phyloP scores from a whole-genome alignment of 2,113 vertebrate genomes.

The Pelecanoides urinatrix region DNA sequence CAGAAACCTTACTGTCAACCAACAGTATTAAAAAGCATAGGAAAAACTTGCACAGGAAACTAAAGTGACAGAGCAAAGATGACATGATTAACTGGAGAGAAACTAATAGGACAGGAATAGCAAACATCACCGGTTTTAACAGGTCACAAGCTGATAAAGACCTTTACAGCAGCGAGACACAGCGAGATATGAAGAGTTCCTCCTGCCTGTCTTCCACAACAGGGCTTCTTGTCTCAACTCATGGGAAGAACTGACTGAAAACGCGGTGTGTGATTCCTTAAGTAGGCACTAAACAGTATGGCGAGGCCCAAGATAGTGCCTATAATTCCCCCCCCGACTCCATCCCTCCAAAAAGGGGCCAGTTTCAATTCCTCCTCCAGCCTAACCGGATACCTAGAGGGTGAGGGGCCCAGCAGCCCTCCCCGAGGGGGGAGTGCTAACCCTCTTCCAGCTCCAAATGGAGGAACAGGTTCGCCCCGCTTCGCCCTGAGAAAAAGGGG shows the following conservation, averaged over 20 bases:
- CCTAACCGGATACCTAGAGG: neutral
- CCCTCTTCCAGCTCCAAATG: neutral
- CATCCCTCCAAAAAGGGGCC: neutral
- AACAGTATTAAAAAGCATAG: neutral
- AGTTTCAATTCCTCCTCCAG: neutral
- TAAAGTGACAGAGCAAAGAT: neutral
- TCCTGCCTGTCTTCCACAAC: neutral
- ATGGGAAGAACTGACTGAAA: neutral
- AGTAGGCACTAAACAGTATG: neutral
- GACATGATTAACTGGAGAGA: neutral
- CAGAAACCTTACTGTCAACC: neutral
- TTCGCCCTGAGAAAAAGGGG: neutral
- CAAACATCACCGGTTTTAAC: neutral
- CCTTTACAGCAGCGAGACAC: neutral
- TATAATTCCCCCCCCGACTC: fast-evolving
- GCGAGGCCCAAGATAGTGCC: neutral
- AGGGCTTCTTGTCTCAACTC: neutral
- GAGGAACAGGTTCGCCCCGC: neutral
- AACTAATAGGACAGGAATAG: neutral
- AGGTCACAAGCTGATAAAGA: neutral
- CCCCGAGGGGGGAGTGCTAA: neutral
- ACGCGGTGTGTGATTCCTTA: neutral
- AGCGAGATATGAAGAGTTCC: no score
- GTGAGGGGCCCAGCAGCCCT: neutral
- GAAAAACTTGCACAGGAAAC: neutral